phyloP scores from a whole-genome alignment of 2,797 vertebrate genomes.

The Acestrorhynchus altus region DNA sequence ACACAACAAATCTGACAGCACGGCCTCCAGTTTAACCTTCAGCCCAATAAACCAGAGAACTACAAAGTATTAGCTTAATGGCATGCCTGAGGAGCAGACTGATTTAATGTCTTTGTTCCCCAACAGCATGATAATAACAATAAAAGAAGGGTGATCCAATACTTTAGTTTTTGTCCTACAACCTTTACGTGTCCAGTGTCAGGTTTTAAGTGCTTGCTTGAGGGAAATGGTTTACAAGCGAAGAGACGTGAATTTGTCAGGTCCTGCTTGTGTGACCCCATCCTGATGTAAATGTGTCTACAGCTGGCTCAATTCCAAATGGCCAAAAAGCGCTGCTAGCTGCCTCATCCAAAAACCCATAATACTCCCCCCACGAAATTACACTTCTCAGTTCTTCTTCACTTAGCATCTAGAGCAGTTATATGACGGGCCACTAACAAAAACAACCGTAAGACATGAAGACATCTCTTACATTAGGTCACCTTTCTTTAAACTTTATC shows the following conservation, averaged over 20 bases:
- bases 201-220: constrained; percentile 87
- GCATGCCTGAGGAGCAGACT: constrained; percentile 86
- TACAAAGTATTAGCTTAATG: constrained; percentile 84
- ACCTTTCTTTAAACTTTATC: neutral
- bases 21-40: constrained; percentile 71
- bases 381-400: constrained; percentile 67
- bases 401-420: constrained; percentile 56
- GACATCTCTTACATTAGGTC: constrained; percentile 10
- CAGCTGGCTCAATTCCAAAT: constrained; percentile 74
- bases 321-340: constrained; percentile 72
- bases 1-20: constrained; percentile 69
- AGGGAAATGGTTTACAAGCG: constrained; percentile 85
- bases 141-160: constrained; percentile 91
- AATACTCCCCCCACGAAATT: constrained; percentile 75
- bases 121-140: constrained; percentile 86
- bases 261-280: constrained; percentile 81
- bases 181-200: constrained; percentile 87
- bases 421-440: constrained; percentile 35
- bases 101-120: constrained; percentile 84
- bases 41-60: constrained; percentile 70
- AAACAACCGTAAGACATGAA: constrained; percentile 29
- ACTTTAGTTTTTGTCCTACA: constrained; percentile 88
- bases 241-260: constrained; percentile 83
- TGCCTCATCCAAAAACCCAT: constrained; percentile 73
- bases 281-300: constrained; percentile 80